A percentile compares a stretch with the other conserved stretches of the same genome.
Evolutionary conservation across 2,888 invertebrate genomes (phyloP).

Genomic region (Acanthosepion lycidas): DNA sequence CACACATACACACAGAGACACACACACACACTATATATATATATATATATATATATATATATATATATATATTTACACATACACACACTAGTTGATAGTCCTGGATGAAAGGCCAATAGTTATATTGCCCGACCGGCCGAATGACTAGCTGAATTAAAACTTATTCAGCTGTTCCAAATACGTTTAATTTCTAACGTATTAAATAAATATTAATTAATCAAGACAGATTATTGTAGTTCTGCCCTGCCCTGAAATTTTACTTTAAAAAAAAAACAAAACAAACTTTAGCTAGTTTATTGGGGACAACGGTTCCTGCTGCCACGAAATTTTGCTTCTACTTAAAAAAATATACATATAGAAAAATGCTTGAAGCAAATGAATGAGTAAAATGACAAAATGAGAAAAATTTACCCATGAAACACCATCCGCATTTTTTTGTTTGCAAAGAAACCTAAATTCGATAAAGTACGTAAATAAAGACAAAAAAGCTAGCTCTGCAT

Average conservation of each 20-base stretch:
- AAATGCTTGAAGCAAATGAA: background rate
- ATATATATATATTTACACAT: background rate
- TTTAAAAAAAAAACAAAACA: background rate
- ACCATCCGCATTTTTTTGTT: slow-evolving; percentile 15
- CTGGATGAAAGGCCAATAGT: background rate
- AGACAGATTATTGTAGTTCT: background rate
- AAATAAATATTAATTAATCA: background rate
- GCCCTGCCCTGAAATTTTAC: background rate
- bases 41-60: background rate
- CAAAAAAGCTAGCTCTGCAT: slow-evolving; percentile 15
- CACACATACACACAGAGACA: background rate
- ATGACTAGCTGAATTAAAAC: background rate
- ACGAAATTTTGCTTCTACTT: background rate
- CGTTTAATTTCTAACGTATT: background rate
- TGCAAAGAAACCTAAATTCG: background rate
- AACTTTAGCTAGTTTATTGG: background rate
- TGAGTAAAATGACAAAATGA: background rate
- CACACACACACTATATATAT: background rate
- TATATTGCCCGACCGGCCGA: background rate
- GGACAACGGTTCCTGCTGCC: background rate
- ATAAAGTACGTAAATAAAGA: background rate
- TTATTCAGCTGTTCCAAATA: background rate
- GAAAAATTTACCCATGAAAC: background rate
- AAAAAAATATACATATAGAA: background rate
- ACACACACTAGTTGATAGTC: background rate